Base-by-base conservation (phyloP, 2,888 invertebrate genomes). In the Brachyptera putata region DNA sequence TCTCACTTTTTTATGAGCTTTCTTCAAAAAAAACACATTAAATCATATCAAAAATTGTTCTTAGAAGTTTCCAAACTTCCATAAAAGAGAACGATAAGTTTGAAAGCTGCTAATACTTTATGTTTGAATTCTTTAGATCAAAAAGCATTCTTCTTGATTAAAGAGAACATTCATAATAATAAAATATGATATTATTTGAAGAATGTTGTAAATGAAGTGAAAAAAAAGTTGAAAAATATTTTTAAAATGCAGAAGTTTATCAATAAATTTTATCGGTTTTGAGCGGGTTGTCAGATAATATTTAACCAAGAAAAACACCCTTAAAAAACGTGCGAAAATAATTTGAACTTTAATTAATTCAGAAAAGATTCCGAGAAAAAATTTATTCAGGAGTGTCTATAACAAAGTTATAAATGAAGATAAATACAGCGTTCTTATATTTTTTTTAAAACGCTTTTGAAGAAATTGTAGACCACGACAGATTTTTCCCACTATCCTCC, bases 101-200 rank as follows among this genome's bases (percentile, higher is more conserved):
- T 53, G 36, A 34, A 43, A 53, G 53, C 53, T 53, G 53, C 30
- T 53, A 53, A 53, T 53, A 53, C 36, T 53, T 53, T 34, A 53
- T 22, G 53, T 53, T 34, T 53, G 53, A 53, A 50, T 30, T 50
- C 49, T 50, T 26, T 50, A 36, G 53, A 53, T 53, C 53, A 53
- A 53, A 53, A 53, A 53, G 53, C 53, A 53, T 53, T 53, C 53
- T 53, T 53, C 53, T 22, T 34, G 53, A 53, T 53, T 53, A 53
- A 30, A 34, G 36, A 11, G 24, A 13, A 46, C 9, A n/a, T n/a
- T 22, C 24, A n/a, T 25, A 13, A 34, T 53, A 53, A 36, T 53
- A 53, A 53, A 53, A 53, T 53, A 53, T 53, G 53, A 36, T 53
- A 36, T 53, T 53, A 36, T 53, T 53, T 53, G 53, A 53, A 53